Percentiles rank a stretch among this genome's conserved stretches.
Evolutionary conservation across 2,888 invertebrate genomes (phyloP).

Genomic region (Calliscelio sp.): DNA sequence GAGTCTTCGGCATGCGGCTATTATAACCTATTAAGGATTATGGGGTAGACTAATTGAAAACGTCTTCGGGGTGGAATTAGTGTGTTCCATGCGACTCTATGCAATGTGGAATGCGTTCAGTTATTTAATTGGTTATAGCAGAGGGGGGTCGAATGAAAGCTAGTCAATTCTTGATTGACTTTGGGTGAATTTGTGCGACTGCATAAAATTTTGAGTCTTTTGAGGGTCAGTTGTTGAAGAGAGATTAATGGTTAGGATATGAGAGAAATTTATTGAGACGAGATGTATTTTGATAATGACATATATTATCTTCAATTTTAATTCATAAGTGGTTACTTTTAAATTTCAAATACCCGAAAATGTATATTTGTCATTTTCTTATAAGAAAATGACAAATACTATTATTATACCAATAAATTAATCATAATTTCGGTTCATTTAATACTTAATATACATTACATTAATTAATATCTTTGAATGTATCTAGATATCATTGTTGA

Average conservation of each 20-base stretch:
- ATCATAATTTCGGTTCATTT: no score
- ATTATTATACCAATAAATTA: no score
- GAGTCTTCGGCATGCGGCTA: slow-evolving; percentile 43
- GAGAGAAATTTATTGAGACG: not conserved
- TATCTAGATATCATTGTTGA: no score
- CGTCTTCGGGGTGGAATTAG: slow-evolving; percentile 65
- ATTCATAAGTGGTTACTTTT: no score
- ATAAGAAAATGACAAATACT: no score
- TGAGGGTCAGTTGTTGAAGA: slow-evolving; percentile 5
- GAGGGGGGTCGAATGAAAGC: slow-evolving; percentile 38
- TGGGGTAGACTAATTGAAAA: slow-evolving; percentile 69
- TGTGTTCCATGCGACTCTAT: slow-evolving; percentile 49
- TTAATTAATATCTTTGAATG: no score
- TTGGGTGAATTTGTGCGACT: slow-evolving; percentile 44
- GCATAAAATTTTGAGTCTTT: slow-evolving; percentile 45
- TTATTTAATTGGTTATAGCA: slow-evolving; percentile 65
- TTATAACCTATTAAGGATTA: slow-evolving; percentile 69
- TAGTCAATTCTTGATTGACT: slow-evolving; percentile 54
- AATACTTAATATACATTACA: no score
- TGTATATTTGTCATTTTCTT: no score
- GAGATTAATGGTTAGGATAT: slow-evolving; percentile 26
- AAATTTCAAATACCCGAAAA: no score
- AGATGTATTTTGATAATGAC: no score
- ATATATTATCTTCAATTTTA: no score
- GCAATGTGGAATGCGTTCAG: slow-evolving; percentile 55